Evolutionary conservation across 2,888 invertebrate genomes (phyloP).

Genomic region (Gandaritis pyraliata): DNA sequence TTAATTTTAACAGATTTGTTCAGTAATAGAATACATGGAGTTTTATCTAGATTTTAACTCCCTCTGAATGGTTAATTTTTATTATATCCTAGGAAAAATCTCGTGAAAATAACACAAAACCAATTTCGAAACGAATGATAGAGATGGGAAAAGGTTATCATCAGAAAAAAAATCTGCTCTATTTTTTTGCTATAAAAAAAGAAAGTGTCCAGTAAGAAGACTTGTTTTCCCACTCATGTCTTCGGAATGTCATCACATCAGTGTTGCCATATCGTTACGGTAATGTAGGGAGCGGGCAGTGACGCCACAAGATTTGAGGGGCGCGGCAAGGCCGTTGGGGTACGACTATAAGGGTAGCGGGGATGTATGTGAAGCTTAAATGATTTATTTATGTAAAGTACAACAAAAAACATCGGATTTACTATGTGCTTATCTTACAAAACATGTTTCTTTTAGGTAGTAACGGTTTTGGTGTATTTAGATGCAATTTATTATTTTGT

Average conservation of each 20-base stretch:
- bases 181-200: neutral
- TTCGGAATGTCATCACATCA: slow-evolving; percentile 19
- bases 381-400: slow-evolving; percentile 4
- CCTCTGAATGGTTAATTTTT: no score
- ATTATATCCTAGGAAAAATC: no score
- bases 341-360: slow-evolving; percentile 6
- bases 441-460: no score
- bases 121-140: no score
- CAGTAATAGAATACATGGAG: no score
- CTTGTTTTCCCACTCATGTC: slow-evolving; percentile 8
- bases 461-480: neutral
- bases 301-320: slow-evolving; percentile 36
- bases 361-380: neutral
- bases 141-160: no score
- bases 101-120: no score
- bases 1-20: no score
- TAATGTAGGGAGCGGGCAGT: slow-evolving; percentile 28
- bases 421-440: neutral
- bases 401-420: neutral
- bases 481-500: neutral
- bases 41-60: no score
- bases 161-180: no score
- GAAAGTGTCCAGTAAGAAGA: neutral
- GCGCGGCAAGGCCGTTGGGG: slow-evolving; percentile 28
- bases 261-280: slow-evolving; percentile 27